Conservation (phyloP, 2,888 invertebrate species). For the Pyralis farinalis region DNA sequence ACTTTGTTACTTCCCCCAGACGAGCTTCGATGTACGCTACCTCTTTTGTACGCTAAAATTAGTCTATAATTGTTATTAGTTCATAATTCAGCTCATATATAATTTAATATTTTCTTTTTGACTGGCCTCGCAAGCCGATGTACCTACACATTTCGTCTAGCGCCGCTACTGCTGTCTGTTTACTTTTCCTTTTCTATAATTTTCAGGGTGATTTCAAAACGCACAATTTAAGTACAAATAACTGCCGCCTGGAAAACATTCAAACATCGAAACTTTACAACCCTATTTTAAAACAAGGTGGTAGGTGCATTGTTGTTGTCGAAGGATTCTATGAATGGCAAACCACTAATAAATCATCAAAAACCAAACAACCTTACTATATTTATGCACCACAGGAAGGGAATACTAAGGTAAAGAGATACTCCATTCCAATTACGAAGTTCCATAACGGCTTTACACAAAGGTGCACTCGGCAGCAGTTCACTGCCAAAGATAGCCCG, state of each 20-base stretch:
- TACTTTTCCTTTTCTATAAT: constrained; percentile 1
- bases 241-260: constrained; percentile 88
- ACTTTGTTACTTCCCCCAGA: too few species aligned
- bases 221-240: constrained; percentile 87
- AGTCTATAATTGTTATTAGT: too few species aligned
- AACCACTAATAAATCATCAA: constrained; percentile 77
- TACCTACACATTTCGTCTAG: too few species aligned
- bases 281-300: constrained; percentile 83
- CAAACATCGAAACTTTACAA: constrained; percentile 85
- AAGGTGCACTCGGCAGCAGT: neutral
- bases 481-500: neutral
- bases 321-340: constrained; percentile 94
- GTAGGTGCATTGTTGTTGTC: constrained; percentile 88
- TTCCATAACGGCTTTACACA: too few species aligned
- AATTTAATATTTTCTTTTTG: too few species aligned
- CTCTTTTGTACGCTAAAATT: too few species aligned
- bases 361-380: constrained; percentile 87
- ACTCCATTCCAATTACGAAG: too few species aligned
- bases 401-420: constrained; percentile 49
- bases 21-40: too few species aligned
- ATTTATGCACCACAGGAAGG: constrained; percentile 84
- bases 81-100: too few species aligned
- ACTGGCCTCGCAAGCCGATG: too few species aligned
- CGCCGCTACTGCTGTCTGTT: too few species aligned
- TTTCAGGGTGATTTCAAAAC: constrained; percentile 82